phyloP scores from a whole-genome alignment of 1,140 invertebrate species.

The Heliconius himera region DNA sequence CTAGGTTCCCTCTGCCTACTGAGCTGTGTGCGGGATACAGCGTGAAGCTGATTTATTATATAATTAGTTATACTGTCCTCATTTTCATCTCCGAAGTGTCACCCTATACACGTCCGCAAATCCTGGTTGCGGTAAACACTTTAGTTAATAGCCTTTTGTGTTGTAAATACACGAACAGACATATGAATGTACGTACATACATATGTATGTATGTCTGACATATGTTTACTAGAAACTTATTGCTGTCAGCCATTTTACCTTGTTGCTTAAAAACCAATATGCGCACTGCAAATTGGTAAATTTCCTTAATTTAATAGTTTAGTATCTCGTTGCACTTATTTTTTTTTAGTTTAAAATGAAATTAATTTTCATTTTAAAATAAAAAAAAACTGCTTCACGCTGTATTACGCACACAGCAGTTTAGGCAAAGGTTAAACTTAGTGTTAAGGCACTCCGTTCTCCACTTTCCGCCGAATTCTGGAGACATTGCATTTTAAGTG shows the following conservation, averaged over 20 bases:
- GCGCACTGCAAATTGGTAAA: too few relatives aligned
- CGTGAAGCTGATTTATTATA: too few relatives aligned
- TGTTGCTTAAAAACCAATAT: background rate
- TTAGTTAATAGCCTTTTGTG: conserved; percentile 9
- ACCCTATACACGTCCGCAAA: conserved; percentile 2
- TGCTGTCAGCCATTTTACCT: background rate
- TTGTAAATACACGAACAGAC: background rate
- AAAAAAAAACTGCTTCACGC: too few relatives aligned
- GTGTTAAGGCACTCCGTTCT: too few relatives aligned
- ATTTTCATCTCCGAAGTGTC: background rate
- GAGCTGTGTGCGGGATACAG: too few relatives aligned
- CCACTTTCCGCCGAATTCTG: too few relatives aligned
- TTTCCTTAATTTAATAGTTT: too few relatives aligned
- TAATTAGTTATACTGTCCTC: background rate
- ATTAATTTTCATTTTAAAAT: too few relatives aligned
- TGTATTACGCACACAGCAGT: too few relatives aligned
- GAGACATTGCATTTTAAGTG: too few relatives aligned
- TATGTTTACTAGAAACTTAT: background rate
- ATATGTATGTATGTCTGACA: background rate
- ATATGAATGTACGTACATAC: background rate
- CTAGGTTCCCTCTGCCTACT: too few relatives aligned
- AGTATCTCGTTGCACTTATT: background rate
- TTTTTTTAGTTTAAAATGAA: background rate
- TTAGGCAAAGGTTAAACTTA: too few relatives aligned
- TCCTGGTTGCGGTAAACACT: conserved; percentile 10